phyloP scores from a whole-genome alignment of 2,113 vertebrate genomes.

The Aleadryas rufinucha region DNA sequence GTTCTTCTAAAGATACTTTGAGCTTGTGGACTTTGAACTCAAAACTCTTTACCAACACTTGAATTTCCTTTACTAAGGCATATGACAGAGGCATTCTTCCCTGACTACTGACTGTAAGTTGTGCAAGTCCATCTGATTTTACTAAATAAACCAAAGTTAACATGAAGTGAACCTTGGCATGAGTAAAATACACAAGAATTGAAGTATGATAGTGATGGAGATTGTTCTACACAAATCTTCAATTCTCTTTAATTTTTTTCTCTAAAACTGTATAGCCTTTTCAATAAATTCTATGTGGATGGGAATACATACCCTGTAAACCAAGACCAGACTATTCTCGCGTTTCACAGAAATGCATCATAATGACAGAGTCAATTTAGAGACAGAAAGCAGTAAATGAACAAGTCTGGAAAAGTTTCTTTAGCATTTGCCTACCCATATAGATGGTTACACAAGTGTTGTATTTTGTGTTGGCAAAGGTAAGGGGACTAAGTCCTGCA shows the following conservation, averaged over 20 bases:
- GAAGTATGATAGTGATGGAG: not conserved
- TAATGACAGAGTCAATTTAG: not conserved
- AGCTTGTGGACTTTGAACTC: not conserved
- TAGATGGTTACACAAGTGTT: accelerated
- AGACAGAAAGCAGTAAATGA: not conserved
- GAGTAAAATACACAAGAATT: not conserved
- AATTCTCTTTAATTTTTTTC: not conserved
- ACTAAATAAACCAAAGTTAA: not conserved
- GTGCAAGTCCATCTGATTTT: not conserved
- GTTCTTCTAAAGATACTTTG: not conserved
- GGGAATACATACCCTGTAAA: not conserved
- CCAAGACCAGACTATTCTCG: not conserved
- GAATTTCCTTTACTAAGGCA: not conserved
- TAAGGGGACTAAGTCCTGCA: not conserved
- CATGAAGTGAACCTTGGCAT: not conserved
- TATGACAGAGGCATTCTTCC: not conserved
- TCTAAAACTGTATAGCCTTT: not conserved
- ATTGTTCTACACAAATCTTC: not conserved
- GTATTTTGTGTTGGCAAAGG: not conserved
- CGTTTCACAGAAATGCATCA: not conserved
- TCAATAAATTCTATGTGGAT: not conserved
- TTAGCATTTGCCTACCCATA: not conserved
- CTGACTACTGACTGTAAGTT: not conserved
- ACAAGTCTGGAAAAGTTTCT: not conserved
- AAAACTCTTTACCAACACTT: not conserved